Conservation (phyloP, 2,797 vertebrate genomes). For the Pangasius larnaudii region DNA sequence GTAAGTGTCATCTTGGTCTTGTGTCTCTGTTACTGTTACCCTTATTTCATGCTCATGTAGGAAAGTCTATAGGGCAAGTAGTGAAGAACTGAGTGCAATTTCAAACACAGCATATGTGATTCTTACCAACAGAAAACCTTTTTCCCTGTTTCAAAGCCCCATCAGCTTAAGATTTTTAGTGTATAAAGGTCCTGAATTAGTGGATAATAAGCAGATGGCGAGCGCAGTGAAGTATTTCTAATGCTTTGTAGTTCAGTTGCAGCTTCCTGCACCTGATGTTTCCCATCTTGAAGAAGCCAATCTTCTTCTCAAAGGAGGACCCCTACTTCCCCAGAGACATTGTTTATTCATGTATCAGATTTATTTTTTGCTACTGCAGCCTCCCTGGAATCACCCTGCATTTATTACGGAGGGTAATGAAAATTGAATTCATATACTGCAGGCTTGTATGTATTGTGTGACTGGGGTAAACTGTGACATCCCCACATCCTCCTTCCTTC, state of each 20-base stretch:
- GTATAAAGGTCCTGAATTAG: constrained; percentile 16
- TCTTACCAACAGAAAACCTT: neutral
- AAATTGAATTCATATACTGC: constrained; percentile 75
- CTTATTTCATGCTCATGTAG: neutral
- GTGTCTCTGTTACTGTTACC: neutral
- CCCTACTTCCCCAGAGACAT: constrained; percentile 72
- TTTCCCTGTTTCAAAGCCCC: neutral
- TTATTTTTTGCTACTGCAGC: constrained; percentile 77
- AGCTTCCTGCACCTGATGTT: constrained; percentile 73
- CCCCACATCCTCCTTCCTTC: constrained; percentile 56
- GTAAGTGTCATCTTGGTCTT: neutral
- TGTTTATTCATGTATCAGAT: constrained; percentile 82
- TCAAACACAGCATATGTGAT: neutral
- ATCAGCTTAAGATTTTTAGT: neutral
- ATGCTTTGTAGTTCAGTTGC: constrained; percentile 57
- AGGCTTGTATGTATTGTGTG: constrained; percentile 66
- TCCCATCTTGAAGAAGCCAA: constrained; percentile 78
- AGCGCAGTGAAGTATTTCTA: constrained; percentile 3
- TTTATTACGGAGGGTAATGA: constrained; percentile 80
- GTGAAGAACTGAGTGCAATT: neutral
- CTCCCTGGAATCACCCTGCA: constrained; percentile 76
- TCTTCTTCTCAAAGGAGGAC: constrained; percentile 79
- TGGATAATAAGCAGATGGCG: neutral
- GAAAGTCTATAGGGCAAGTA: neutral
- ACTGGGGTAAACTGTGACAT: constrained; percentile 60